Percentiles rank a stretch among this genome's conserved stretches.
These are phyloP conservation scores for Morpho deidamia DNA, from an alignment of 2,888 invertebrate species.

Conservation along the genomic window DNA sequence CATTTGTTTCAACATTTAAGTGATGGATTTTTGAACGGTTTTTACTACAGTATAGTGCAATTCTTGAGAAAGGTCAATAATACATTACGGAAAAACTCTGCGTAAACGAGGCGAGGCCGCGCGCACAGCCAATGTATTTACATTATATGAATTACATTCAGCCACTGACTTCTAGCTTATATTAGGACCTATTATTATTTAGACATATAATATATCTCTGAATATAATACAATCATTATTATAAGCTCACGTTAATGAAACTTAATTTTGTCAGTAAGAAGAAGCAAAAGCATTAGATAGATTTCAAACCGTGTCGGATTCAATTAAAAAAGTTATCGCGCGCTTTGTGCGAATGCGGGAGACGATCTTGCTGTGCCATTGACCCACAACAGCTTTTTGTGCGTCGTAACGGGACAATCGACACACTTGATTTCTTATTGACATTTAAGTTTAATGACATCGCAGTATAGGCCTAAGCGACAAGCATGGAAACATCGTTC, in stretches of 20 bases:
- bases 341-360: conserved; percentile 33
- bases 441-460: conserved; percentile 42
- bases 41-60: too few species aligned
- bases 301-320: conserved; percentile 15
- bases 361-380: conserved; percentile 57
- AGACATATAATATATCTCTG: too few species aligned
- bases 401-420: conserved; percentile 57
- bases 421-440: conserved; percentile 69
- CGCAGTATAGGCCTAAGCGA: conserved; percentile 6
- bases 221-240: neutral
- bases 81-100: too few species aligned
- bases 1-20: too few species aligned
- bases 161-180: too few species aligned
- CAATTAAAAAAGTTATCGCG: conserved; percentile 31
- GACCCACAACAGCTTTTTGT: conserved; percentile 74
- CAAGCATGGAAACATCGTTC: conserved; percentile 7
- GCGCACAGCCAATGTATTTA: too few species aligned
- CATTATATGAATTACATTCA: too few species aligned
- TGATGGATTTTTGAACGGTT: too few species aligned
- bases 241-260: neutral
- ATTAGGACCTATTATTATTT: too few species aligned
- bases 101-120: too few species aligned
- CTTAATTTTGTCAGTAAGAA: neutral
- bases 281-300: conserved; percentile 7
- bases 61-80: too few species aligned